Evolutionary conservation across 2,113 vertebrate species (phyloP).

Genomic region (Coryphaenoides rupestris): DNA sequence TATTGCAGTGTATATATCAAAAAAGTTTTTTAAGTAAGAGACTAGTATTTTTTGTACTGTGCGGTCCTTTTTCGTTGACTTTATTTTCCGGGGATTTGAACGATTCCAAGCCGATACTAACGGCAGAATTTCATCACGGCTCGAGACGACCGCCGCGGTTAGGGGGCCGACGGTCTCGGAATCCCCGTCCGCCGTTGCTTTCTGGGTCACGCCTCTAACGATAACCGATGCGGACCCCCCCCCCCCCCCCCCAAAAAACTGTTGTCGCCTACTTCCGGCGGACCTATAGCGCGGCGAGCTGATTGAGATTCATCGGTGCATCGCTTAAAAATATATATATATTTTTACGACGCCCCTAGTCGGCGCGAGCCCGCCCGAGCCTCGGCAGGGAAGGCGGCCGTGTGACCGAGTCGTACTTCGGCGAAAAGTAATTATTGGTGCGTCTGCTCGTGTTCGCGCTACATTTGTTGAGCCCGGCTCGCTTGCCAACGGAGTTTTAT

Average conservation of each 20-base stretch:
- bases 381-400: conserved; percentile 34
- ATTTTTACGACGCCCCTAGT: conserved; percentile 50
- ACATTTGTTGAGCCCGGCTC: conserved; percentile 35
- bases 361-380: conserved; percentile 23
- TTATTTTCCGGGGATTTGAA: conserved; percentile 17
- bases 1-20: neutral
- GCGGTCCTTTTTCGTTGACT: conserved; percentile 3
- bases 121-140: conserved; percentile 48
- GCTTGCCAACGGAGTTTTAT: conserved; percentile 2
- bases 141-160: no score
- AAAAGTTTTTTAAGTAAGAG: neutral
- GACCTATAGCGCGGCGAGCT: conserved; percentile 31
- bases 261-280: conserved; percentile 31
- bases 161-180: no score
- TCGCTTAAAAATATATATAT: conserved; percentile 65
- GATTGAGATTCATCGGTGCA: conserved; percentile 58
- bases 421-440: conserved; percentile 50
- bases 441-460: conserved; percentile 36
- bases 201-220: conserved; percentile 60
- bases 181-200: conserved; percentile 45
- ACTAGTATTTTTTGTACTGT: neutral
- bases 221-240: conserved; percentile 28
- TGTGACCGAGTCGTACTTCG: conserved; percentile 7
- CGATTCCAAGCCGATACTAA: conserved; percentile 44
- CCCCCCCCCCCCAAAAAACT: no score